Evolutionary conservation across 2,888 invertebrate species (phyloP), one percentile per base, ranked within the genome.

Genomic region (Entomobrya multifasciata): DNA sequence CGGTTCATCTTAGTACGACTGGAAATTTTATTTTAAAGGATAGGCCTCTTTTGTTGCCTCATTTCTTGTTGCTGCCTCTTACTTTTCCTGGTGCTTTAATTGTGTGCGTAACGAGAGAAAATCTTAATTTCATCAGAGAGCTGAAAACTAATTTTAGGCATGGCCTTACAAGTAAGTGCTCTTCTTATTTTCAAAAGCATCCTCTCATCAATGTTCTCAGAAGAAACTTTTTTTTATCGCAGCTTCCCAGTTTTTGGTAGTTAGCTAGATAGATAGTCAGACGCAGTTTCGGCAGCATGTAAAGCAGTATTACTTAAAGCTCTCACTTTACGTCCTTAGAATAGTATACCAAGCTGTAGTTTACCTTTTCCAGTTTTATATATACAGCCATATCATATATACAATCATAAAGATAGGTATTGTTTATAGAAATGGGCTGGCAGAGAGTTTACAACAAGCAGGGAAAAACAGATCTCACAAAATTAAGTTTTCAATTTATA

Each of bases 401-500:
- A 8, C 36, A 36, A 36, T 36, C 36, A 36, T 36, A 36, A 15
- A 3, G n/a, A 49, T 49, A 8, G n/a, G 49, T 15, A 49, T 49
- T 49, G 49, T 13, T 13, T 49, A 49, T n/a, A n/a, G 49, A 13
- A n/a, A 49, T 15, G 49, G 5, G 13, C 5, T 10, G 41, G 41
- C 55, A n/a, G 6, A 6, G 57, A 77, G 30, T 41, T 8, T 36
- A 57, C 3, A 22, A 55, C 36, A 30, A 76, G 36, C 30, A 30
- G 8, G 27, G 60, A 15, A 41, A 36, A 36, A 36, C 62, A 78
- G 49, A 49, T 80, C 55, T 67, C 36, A 22, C 55, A 67, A 80
- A 79, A 80, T 80, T 80, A 80, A 80, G 80, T 65, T 55, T 79
- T 80, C 67, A 80, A 80, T 80, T 52, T 80, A 80, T 70, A 80